A percentile compares a stretch with the other conserved stretches of the same genome.
Conservation (phyloP, 2,797 vertebrate species). For the Pangasius larnaudii region DNA sequence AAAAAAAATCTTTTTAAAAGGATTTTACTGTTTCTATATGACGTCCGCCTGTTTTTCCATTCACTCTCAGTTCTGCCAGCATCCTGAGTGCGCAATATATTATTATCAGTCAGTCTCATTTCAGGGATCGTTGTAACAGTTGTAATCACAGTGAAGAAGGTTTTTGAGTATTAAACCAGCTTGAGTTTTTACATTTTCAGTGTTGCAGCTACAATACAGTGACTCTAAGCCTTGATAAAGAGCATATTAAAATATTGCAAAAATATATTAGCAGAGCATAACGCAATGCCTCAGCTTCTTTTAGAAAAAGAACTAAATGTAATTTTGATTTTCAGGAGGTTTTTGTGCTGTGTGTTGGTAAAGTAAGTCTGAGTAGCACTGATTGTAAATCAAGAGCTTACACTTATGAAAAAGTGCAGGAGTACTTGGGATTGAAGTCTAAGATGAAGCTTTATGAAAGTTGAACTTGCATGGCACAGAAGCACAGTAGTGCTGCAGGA, state of each 20-base stretch:
- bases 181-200: neutral
- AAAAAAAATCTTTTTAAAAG: neutral
- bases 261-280: neutral
- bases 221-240: conserved; percentile 12
- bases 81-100: conserved; percentile 5
- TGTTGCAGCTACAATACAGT: conserved; percentile 1
- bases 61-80: neutral
- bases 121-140: conserved; percentile 14
- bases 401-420: neutral
- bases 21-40: neutral
- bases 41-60: neutral
- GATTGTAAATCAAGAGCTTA: neutral
- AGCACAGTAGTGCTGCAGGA: neutral
- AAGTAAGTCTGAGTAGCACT: neutral
- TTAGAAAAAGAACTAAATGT: neutral
- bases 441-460: conserved; percentile 2
- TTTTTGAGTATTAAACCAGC: conserved; percentile 8
- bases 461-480: neutral
- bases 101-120: conserved; percentile 5
- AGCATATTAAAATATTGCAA: neutral
- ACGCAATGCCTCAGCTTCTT: neutral
- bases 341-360: conserved; percentile 3
- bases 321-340: neutral
- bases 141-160: neutral
- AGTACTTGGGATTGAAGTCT: neutral